Evolutionary conservation across 2,888 invertebrate species (phyloP).

Genomic region (Hydropsyche betteni): DNA sequence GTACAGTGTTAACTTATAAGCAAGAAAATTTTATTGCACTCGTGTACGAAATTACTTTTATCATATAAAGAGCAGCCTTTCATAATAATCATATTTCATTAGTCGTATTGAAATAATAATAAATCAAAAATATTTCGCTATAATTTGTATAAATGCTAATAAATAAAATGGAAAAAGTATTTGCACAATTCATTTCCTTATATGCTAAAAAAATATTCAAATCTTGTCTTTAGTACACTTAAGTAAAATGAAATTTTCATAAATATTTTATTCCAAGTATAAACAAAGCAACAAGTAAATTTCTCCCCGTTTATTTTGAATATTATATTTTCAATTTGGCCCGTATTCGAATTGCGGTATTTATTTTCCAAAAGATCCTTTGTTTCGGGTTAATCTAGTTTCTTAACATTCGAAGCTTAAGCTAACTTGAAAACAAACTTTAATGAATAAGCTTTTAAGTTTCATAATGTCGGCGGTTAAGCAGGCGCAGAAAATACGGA

Average conservation of each 20-base stretch:
- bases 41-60: constrained; percentile 2
- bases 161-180: neutral
- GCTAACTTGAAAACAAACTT: constrained; percentile 33
- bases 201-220: too few relatives aligned
- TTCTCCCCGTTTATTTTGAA: neutral
- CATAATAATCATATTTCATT: too few relatives aligned
- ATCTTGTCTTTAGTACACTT: too few relatives aligned
- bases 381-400: constrained; percentile 22
- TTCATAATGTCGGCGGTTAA: constrained; percentile 26
- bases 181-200: too few relatives aligned
- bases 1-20: neutral
- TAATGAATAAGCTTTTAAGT: constrained; percentile 37
- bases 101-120: too few relatives aligned
- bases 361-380: neutral
- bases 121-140: too few relatives aligned
- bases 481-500: constrained; percentile 23
- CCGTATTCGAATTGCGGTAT: neutral
- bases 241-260: too few relatives aligned
- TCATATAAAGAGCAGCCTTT: too few relatives aligned
- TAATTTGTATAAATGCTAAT: neutral
- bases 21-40: constrained; percentile 6
- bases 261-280: too few relatives aligned
- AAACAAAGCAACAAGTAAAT: too few relatives aligned
- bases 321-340: constrained; percentile 2
- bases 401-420: constrained; percentile 30